These are phyloP conservation scores for Ceratina calcarata DNA, from an alignment of 1,140 invertebrate species.

Conservation along the genomic window DNA sequence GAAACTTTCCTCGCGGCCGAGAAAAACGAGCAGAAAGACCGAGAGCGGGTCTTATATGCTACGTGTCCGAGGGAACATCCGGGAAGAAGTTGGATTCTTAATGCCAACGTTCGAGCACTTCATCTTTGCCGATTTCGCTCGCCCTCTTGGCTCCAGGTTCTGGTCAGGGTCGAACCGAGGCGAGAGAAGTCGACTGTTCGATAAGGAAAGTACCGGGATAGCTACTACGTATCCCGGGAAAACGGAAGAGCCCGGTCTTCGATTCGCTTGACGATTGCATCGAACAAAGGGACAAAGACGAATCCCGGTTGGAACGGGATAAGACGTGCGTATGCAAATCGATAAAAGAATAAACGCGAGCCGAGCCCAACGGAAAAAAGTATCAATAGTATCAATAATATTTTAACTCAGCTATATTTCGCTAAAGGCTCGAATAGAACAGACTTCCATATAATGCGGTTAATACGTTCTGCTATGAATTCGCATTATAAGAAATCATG, in stretches of 20 bases:
- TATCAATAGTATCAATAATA: constrained; percentile 3
- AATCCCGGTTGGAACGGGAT: constrained; percentile 12
- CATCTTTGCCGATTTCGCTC: constrained; percentile 50
- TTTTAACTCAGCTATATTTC: background rate
- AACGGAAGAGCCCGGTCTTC: background rate
- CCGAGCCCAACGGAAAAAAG: too few species aligned
- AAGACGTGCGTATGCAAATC: constrained; percentile 24
- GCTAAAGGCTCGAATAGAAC: background rate
- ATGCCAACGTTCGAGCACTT: constrained; percentile 56
- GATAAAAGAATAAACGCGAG: background rate
- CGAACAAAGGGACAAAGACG: constrained; percentile 16
- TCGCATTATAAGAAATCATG: too few species aligned
- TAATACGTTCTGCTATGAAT: too few species aligned
- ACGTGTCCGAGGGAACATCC: constrained; percentile 57
- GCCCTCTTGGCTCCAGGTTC: background rate
- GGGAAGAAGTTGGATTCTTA: constrained; percentile 59
- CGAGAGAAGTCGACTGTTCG: background rate
- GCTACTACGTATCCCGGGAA: constrained; percentile 1
- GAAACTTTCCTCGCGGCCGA: constrained; percentile 48
- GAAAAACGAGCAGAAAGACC: constrained; percentile 44
- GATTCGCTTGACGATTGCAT: constrained; percentile 1
- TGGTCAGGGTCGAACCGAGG: constrained; percentile 23
- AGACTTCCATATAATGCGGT: too few species aligned
- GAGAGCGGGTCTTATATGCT: constrained; percentile 22
- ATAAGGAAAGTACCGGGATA: background rate